A percentile compares a stretch with the other conserved stretches of the same genome.
Evolutionary conservation across 53 echinoderm and acorn worm genomes (phyloP).

Genomic region (Crossaster papposus): DNA sequence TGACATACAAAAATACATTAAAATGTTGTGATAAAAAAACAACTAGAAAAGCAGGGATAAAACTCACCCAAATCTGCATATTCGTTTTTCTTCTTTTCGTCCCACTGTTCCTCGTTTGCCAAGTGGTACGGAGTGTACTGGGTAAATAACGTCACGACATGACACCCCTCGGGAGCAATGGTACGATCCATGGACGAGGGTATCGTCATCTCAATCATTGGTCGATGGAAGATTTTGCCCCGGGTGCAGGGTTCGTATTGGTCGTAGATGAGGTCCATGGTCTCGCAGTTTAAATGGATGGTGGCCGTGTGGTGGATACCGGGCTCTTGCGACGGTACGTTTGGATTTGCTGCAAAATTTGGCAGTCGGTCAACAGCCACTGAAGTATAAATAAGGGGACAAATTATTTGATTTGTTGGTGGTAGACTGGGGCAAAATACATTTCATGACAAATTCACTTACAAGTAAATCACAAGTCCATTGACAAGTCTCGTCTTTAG

Average conservation of each 20-base stretch:
- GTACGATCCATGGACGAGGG: constrained; percentile 91
- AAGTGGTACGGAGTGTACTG: constrained; percentile 93
- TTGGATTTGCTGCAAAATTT: constrained; percentile 84
- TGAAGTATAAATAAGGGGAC: neutral
- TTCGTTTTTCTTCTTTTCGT: constrained; percentile 72
- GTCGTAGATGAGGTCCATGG: constrained; percentile 65
- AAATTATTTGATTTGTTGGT: neutral
- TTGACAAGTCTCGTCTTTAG: too few relatives aligned
- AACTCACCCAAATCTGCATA: constrained; percentile 87
- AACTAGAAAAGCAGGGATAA: too few relatives aligned
- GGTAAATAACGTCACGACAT: constrained; percentile 90
- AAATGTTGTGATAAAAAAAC: neutral
- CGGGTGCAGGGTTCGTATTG: constrained; percentile 75
- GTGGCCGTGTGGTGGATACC: constrained; percentile 90
- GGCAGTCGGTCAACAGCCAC: constrained; percentile 94
- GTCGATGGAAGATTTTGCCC: constrained; percentile 78
- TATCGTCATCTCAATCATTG: constrained; percentile 96
- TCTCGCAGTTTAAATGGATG: constrained; percentile 95
- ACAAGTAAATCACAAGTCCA: too few relatives aligned
- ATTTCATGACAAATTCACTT: too few relatives aligned
- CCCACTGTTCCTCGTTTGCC: constrained; percentile 78
- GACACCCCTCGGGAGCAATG: constrained; percentile 88
- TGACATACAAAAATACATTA: neutral
- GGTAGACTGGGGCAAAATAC: neutral
- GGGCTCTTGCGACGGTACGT: constrained; percentile 54